Conservation (phyloP, 2,797 vertebrate genomes). For the Hylomyscus alleni region DNA sequence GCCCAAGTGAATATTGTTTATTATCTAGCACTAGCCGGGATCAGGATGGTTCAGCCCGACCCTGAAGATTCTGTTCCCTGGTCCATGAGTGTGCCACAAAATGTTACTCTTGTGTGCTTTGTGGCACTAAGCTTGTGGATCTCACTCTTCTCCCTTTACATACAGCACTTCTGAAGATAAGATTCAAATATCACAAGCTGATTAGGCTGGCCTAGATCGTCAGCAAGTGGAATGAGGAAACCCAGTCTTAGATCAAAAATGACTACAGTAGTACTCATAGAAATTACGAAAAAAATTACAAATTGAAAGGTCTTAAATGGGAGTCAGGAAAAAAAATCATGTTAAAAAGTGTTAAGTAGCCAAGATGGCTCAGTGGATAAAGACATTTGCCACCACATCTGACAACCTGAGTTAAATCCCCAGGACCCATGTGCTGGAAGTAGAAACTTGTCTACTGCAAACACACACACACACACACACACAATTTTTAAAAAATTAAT, state of each 20-base stretch:
- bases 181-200: background rate
- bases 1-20: too few species aligned
- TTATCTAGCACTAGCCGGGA: background rate
- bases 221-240: background rate
- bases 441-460: background rate
- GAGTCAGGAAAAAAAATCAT: background rate
- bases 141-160: background rate
- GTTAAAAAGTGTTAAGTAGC: background rate
- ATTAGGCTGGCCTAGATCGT: background rate
- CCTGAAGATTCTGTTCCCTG: background rate
- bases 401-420: background rate
- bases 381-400: background rate
- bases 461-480: background rate
- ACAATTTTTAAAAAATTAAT: background rate
- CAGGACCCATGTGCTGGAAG: background rate
- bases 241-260: background rate
- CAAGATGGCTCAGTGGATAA: background rate
- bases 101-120: background rate
- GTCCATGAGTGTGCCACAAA: background rate
- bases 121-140: slow-evolving; percentile 9
- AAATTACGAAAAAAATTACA: slow-evolving; percentile 42
- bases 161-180: background rate
- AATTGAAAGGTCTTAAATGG: background rate
- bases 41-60: background rate
- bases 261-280: background rate